These are phyloP conservation scores for Salvelinus sp. DNA, from an alignment of 2,113 vertebrate genomes.

Conservation along the genomic window DNA sequence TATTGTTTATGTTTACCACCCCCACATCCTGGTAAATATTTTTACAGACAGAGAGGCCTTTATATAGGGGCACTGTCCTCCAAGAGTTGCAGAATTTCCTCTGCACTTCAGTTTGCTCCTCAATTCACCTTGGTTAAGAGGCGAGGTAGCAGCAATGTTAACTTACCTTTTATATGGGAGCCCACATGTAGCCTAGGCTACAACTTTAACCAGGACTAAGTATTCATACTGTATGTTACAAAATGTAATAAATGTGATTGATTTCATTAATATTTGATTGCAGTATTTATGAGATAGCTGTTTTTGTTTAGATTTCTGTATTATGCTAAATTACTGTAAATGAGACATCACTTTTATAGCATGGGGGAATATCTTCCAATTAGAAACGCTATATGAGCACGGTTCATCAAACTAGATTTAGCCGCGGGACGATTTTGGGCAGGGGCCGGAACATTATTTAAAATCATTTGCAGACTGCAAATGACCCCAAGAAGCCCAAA, in stretches of 20 bases:
- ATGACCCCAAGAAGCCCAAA: too few relatives aligned
- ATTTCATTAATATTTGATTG: constrained; percentile 27
- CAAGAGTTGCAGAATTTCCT: not conserved
- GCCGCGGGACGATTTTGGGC: too few relatives aligned
- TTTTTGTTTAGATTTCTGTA: constrained; percentile 5
- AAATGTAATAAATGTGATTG: not conserved
- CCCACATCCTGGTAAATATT: constrained; percentile 49
- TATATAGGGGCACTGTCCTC: not conserved
- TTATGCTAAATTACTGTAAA: not conserved
- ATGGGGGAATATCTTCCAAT: not conserved
- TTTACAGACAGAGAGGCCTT: constrained; percentile 6
- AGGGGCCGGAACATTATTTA: too few relatives aligned
- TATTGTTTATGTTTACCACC: constrained; percentile 58
- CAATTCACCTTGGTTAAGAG: too few relatives aligned
- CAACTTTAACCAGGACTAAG: too few relatives aligned
- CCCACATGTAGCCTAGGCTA: too few relatives aligned
- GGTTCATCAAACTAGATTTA: too few relatives aligned
- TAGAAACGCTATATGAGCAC: not conserved
- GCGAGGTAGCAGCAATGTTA: too few relatives aligned
- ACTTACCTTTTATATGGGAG: too few relatives aligned
- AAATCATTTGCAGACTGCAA: too few relatives aligned
- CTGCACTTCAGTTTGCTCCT: not conserved
- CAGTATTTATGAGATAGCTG: constrained; percentile 10
- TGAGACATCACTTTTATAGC: not conserved
- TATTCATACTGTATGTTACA: too few relatives aligned